Evolutionary conservation across 2,888 invertebrate species (phyloP), one percentile per base, ranked within the genome.

Genomic region (Agriopis aurantiaria): DNA sequence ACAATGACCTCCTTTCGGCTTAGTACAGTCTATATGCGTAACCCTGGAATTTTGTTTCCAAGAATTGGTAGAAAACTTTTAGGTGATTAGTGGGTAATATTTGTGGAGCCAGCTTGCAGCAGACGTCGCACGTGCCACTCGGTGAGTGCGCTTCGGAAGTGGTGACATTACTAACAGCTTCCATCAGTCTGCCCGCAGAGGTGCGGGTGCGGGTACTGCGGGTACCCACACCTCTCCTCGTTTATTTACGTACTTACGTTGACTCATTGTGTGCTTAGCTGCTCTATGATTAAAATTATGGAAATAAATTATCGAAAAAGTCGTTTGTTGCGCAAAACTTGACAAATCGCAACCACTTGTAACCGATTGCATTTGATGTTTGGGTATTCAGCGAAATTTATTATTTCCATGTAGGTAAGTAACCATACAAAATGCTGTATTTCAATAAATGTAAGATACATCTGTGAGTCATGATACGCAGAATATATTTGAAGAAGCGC

Each of bases 201-300:
- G n/a, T n/a, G n/a, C n/a, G n/a, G n/a, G n/a, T n/a, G n/a, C n/a
- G n/a, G n/a, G n/a, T n/a, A n/a, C n/a, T n/a, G n/a, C 17, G 1
- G 1, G 17, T 2, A 23, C 17, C 17, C 17, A 2, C 17, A 23
- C 17, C 17, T 23, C 17, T 23, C 17, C 17, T 23, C 17, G 17
- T 23, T 23, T 23, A 23, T 23, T 9, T n/a, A n/a, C 40, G 1
- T 40, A 11, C 33, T 55, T 33, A 40, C 53, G 33, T 59, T 61
- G 66, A 67, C 66, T 67, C 66, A 67, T 23, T 23, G 33, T 61
- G 41, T 67, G 49, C 12, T 49, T 55, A 67, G 61, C 60, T 67
- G 66, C n/a, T 67, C 9, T 14, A 41, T 33, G n/a, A 60, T 66
- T 59, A 14, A 55, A 49, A 8, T 41, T 41, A 60, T 60, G 17